Base-by-base conservation (phyloP, 2,113 vertebrate genomes). In the Pseudois nayaur region DNA sequence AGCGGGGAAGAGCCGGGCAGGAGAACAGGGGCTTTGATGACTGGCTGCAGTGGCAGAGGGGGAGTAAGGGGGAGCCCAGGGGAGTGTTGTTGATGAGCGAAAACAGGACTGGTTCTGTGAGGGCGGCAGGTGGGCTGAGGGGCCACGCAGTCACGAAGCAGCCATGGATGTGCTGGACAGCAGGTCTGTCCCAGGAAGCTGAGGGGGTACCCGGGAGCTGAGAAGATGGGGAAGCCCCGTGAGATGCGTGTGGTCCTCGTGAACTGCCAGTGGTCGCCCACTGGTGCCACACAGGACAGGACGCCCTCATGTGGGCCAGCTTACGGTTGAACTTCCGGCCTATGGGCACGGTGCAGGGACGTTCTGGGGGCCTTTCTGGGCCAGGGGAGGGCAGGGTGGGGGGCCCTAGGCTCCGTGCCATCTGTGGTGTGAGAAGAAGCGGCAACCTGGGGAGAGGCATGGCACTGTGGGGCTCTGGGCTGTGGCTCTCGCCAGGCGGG, bases 311-410 rank as follows among this genome's bases (percentile, higher is more conserved):
- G 8, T 52, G 45, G 45, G 59, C 64, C 45, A 29, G 3, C 29
- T 40, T 76, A 54, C 0, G 1, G 19, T 1, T 14, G 50, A 54
- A 14, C 79, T n/a, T 54, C 3, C 0, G 0, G 48, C 50, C 21
- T 23, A 12, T 36, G 25, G 57, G 43, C 9, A 27, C 50, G 23
- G 3, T 45, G 17, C 27, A 31, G 64, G 43, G 31, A 17, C 19
- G 0, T 57, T 29, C 27, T 29, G 16, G n/a, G 12, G 23, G 10
- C 5, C 1, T 4, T 60, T 25, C 59, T 23, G 52, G 45, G n/a
- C 27, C 5, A 7, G 59, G 67, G n/a, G 1, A 13, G 33, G 6
- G 27, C 8, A 74, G 8, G 45, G n/a, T 40, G 5, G 0, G 23
- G 36, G 76, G 5, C 40, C 3, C 27, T 45, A 25, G 36, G 19